Evolutionary conservation across 2,888 invertebrate species (phyloP).

Genomic region (Hyppa rectilinea): DNA sequence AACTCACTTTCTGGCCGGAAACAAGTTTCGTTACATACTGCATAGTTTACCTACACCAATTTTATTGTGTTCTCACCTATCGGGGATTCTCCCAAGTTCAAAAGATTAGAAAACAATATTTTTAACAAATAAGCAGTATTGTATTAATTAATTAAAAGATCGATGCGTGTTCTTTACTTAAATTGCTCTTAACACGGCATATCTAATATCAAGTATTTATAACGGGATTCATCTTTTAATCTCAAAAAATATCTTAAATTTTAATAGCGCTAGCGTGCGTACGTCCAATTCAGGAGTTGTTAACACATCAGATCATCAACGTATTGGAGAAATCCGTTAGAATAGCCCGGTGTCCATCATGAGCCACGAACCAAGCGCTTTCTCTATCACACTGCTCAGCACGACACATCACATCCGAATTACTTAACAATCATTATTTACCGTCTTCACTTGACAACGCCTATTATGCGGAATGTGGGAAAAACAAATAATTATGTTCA

Average conservation of each 20-base stretch:
- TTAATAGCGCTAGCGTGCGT: conserved; percentile 73
- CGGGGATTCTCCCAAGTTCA: not conserved
- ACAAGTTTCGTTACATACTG: too few relatives aligned
- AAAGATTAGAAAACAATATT: not conserved
- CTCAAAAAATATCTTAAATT: conserved; percentile 57
- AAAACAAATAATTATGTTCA: conserved; percentile 10
- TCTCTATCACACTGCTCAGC: conserved; percentile 74
- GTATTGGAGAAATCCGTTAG: conserved; percentile 81
- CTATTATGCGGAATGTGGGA: conserved; percentile 37
- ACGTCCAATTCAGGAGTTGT: conserved; percentile 72
- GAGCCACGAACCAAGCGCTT: conserved; percentile 72
- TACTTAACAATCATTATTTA: conserved; percentile 63
- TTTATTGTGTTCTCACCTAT: not conserved
- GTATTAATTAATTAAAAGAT: conserved; percentile 11
- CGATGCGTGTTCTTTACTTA: conserved; percentile 47
- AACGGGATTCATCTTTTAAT: conserved; percentile 59
- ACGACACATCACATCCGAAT: conserved; percentile 70
- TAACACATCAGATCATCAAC: conserved; percentile 68
- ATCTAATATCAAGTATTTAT: conserved; percentile 51
- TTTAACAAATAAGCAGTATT: not conserved
- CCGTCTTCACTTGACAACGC: conserved; percentile 41
- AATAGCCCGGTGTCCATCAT: conserved; percentile 70
- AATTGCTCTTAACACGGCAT: conserved; percentile 52
- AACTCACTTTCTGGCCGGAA: too few relatives aligned
- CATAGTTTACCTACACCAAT: not conserved